Evolutionary conservation across 2,888 invertebrate species (phyloP), one percentile per base, ranked within the genome.

Genomic region (Anarsia innoxiella): DNA sequence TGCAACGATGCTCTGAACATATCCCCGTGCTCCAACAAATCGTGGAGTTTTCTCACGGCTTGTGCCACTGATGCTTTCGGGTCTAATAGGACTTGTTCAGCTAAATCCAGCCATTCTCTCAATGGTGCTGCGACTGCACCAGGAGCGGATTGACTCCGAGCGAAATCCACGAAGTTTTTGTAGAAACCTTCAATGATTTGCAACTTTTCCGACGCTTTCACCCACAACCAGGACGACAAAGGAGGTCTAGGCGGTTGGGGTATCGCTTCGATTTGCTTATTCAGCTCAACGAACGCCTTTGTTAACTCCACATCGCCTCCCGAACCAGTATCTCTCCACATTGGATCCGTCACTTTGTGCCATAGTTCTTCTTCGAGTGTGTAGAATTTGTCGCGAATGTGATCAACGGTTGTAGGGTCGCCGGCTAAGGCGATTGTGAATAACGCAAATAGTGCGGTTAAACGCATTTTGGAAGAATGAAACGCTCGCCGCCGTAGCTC

Each of bases 131-230:
- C 85, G 51, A 59, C 73, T 19, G 64, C 62, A 30, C 76, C 73
- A 12, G 79, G 76, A 23, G 48, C 43, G 3, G 76, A 61, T 50
- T 85, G 85, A 30, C 80, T 70, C 27, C 48, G 51, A 42, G 89
- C 87, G 64, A 89, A 89, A 48, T 88, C 80, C 39, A 90, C 72
- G 62, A 91, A 93, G 30, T 86, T 87, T 44, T 86, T 87, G 63
- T 93, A 93, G 36, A 92, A 66, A 0, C 88, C 88, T 44, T 90
- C 88, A 16, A 94, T 80, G 11, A 87, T 72, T 30, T 86, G 75
- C 51, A 92, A 62, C 59, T 91, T 90, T 19, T 86, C 80, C 40
- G 88, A 82, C 1, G 89, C 79, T 37, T 87, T 78, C 23, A 78
- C 85, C 90, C 93, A 93, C 42, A 90, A 70, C 88, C 91, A 91